Evolutionary conservation across 2,797 vertebrate genomes (phyloP), one percentile per base, ranked within the genome.

Genomic region (Rousettus madagascariensis): DNA sequence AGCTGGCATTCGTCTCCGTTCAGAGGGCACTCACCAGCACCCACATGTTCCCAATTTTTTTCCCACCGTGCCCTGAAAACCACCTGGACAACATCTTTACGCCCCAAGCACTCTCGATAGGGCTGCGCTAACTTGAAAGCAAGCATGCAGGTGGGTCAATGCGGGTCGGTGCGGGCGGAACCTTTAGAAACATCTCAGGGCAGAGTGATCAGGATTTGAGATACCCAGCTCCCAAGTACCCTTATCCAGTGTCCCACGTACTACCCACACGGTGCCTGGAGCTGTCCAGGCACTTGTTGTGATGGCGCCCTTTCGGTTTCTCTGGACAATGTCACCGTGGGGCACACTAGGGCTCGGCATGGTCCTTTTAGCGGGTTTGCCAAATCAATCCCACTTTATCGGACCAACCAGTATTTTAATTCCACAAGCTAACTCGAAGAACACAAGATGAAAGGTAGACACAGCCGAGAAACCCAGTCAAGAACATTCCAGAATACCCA

Each of bases 21-120:
- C 51, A 91, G 92, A 75, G 80, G 55, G 65, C 69, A 82, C 63
- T 90, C 93, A 41, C 46, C 61, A 55, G 95, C 75, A 80, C 90
- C 72, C 87, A 63, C 13, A 15, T 10, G 38, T 7, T 61, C 82
- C 91, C 53, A 43, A 36, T 49, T 46, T 75, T 59, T 38, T 24
- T 17, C 38, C 91, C 57, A 12, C 0, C 3, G 38, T 69, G 77
- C 63, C 78, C 78, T 79, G 75, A 95, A 69, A 87, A 85, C 65
- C 82, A 69, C 66, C 49, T 41, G 43, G 85, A 41, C 3, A 16
- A 49, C 22, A 28, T 89, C n/a, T 90, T 61, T 63, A 51, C 53
- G 41, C 26, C 43, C 57, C 61, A 3, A 1, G 24, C 2, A 11
- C 38, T 22, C 11, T 19, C 19, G 0, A 6, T 19, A n/a, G 33